phyloP scores from a whole-genome alignment of 2,888 invertebrate species.

The Tiliacea citrago region DNA sequence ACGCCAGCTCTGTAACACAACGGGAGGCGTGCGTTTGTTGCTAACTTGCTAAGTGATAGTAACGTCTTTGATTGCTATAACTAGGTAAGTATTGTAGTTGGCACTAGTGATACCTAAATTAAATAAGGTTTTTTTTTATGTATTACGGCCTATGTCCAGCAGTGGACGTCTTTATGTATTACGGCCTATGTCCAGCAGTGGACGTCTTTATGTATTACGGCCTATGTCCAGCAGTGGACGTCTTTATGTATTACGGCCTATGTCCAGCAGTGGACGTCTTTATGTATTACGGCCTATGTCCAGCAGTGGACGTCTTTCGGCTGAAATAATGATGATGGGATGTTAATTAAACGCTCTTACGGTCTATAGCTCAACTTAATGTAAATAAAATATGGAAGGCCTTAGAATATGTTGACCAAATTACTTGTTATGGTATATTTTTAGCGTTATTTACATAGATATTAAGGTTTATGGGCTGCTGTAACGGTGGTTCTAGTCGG shows the following conservation, averaged over 20 bases:
- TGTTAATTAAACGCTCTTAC: not conserved
- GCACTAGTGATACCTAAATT: too few relatives aligned
- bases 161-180: not conserved
- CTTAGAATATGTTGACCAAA: not conserved
- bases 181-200: too few relatives aligned
- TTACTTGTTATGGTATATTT: constrained; percentile 18
- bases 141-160: not conserved
- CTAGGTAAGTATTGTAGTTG: not conserved
- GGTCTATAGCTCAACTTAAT: not conserved
- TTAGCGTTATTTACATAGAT: constrained; percentile 28
- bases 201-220: too few relatives aligned
- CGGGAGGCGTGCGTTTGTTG: constrained; percentile 9
- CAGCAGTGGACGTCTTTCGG: not conserved
- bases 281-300: too few relatives aligned
- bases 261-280: too few relatives aligned
- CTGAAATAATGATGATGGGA: not conserved
- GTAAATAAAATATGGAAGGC: not conserved
- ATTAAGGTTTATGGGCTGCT: constrained; percentile 16
- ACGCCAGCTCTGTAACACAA: constrained; percentile 20
- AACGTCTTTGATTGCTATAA: not conserved
- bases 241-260: not conserved
- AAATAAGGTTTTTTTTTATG: not conserved
- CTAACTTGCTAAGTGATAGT: not conserved
- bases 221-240: too few relatives aligned
- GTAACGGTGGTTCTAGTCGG: constrained; percentile 36